These are phyloP conservation scores for Caradrina kadenii DNA, from an alignment of 2,888 invertebrate genomes.

Conservation along the genomic window DNA sequence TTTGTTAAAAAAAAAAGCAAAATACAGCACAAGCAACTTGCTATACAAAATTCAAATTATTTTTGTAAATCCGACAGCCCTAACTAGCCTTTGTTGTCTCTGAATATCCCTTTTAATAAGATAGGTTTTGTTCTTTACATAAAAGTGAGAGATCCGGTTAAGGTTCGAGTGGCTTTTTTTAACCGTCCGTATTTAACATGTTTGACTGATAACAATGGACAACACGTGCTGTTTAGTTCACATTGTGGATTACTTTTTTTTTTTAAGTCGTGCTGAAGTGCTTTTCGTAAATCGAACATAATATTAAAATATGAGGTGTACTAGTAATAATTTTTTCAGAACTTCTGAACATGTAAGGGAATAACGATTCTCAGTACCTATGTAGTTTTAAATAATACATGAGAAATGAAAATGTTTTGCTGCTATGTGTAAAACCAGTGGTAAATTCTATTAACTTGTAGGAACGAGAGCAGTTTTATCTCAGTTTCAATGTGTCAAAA, in stretches of 20 bases:
- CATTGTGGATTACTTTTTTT: constrained; percentile 41
- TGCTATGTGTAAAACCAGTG: too few species aligned
- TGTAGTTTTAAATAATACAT: too few species aligned
- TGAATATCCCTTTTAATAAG: constrained; percentile 72
- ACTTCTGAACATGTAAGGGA: not conserved
- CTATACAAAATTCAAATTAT: not conserved
- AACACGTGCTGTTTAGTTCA: constrained; percentile 51
- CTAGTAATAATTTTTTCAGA: not conserved
- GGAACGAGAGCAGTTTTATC: too few species aligned
- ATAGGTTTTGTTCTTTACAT: constrained; percentile 81
- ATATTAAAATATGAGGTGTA: not conserved
- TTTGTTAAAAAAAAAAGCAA: not conserved
- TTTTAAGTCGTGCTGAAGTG: not conserved
- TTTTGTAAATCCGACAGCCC: constrained; percentile 27
- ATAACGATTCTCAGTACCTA: not conserved
- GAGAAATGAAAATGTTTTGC: too few species aligned
- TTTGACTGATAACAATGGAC: constrained; percentile 48
- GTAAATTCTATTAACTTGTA: too few species aligned
- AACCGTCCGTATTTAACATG: constrained; percentile 50
- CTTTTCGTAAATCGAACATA: not conserved
- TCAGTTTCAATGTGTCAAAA: too few species aligned
- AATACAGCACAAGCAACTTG: not conserved
- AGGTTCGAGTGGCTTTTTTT: constrained; percentile 65
- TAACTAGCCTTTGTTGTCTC: constrained; percentile 70
- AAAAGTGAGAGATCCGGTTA: constrained; percentile 85